Evolutionary conservation across 2,888 invertebrate species (phyloP).

Genomic region (Masnerella sp.): DNA sequence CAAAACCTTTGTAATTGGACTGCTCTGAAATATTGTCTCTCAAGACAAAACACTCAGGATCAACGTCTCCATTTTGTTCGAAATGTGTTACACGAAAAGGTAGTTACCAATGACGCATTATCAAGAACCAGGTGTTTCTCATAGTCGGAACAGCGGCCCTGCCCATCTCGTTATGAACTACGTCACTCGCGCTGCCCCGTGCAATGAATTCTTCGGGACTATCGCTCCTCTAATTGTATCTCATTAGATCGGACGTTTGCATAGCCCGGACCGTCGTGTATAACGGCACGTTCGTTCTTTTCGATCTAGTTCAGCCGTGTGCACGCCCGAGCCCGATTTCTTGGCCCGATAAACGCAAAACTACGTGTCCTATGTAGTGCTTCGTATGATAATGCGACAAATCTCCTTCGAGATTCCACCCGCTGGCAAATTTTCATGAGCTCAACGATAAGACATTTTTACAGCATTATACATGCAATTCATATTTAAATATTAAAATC

Average conservation of each 20-base stretch:
- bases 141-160: neutral
- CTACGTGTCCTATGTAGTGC: conserved; percentile 12
- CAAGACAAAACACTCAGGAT: too few relatives aligned
- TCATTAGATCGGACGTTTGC: conserved; percentile 59
- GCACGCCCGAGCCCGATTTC: conserved; percentile 21
- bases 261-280: conserved; percentile 43
- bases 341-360: conserved; percentile 38
- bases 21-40: too few relatives aligned
- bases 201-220: conserved; percentile 52
- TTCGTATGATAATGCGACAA: conserved; percentile 23
- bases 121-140: conserved; percentile 20
- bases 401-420: too few relatives aligned
- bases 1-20: too few relatives aligned
- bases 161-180: conserved; percentile 39
- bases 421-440: too few relatives aligned
- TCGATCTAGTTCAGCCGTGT: conserved; percentile 38
- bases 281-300: conserved; percentile 49
- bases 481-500: too few relatives aligned
- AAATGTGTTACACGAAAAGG: conserved; percentile 23
- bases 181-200: conserved; percentile 28
- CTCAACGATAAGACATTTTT: too few relatives aligned
- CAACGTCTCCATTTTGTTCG: too few relatives aligned
- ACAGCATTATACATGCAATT: too few relatives aligned
- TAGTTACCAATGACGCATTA: conserved; percentile 31
- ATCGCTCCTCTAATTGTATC: conserved; percentile 60